A percentile compares a stretch with the other conserved stretches of the same genome.
Evolutionary conservation across 37 sponge, comb jelly and placozoan species (phyloP).

Genomic region (Crambe crambe): DNA sequence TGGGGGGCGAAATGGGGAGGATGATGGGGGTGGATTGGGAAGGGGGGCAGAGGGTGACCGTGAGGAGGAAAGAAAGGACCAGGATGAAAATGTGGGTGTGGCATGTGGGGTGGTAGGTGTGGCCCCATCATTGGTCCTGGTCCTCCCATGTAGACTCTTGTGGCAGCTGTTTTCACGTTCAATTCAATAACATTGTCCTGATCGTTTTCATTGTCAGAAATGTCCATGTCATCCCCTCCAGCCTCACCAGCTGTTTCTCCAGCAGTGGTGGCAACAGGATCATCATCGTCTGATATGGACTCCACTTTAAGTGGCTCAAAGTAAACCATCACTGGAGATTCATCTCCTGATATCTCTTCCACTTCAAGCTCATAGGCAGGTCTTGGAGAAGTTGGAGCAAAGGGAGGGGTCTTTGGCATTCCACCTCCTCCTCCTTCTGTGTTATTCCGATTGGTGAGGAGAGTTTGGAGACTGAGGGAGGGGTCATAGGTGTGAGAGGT

Average conservation of each 20-base stretch:
- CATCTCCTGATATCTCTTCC: constrained; percentile 84
- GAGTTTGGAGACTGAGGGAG: constrained; percentile 44
- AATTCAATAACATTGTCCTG: constrained; percentile 56
- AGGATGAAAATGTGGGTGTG: constrained; percentile 11
- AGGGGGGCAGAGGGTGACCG: constrained; percentile 1
- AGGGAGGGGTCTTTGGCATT: not conserved
- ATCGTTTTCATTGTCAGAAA: constrained; percentile 43
- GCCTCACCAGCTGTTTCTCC: not conserved
- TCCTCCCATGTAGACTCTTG: not conserved
- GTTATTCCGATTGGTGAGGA: not conserved
- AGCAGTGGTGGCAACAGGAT: not conserved
- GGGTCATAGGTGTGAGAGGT: constrained; percentile 36
- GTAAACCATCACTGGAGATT: constrained; percentile 70
- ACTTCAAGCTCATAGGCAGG: constrained; percentile 43
- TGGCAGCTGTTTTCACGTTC: constrained; percentile 21
- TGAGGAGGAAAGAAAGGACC: not conserved
- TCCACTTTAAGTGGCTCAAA: constrained; percentile 33
- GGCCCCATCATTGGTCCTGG: constrained; percentile 12
- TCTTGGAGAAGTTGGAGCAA: not conserved
- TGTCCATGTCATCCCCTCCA: constrained; percentile 73
- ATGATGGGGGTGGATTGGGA: constrained; percentile 6
- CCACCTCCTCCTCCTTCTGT: not conserved
- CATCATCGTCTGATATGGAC: constrained; percentile 32
- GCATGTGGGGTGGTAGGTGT: constrained; percentile 1
- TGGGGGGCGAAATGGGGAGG: not conserved